Conservation (phyloP, 2,113 vertebrate species). For the Aegotheles bennettii region DNA sequence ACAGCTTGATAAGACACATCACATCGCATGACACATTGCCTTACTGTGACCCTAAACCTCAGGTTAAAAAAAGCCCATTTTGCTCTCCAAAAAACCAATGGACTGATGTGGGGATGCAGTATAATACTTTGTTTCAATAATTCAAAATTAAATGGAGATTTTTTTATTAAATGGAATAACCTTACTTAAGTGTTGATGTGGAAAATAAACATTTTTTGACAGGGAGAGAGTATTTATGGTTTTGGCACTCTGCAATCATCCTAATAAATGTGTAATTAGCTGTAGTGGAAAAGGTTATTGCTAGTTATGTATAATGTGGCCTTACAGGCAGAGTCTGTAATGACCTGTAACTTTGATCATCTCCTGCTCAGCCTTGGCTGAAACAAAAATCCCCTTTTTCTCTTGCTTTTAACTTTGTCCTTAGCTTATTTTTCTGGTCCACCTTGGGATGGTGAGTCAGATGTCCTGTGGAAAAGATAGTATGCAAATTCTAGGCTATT, state of each 20-base stretch:
- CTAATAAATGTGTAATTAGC: neutral
- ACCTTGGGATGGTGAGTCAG: neutral
- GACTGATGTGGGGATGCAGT: neutral
- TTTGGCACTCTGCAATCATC: neutral
- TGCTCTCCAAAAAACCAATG: neutral
- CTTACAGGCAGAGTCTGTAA: neutral
- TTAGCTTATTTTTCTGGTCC: neutral
- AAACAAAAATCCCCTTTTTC: neutral
- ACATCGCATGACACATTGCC: rapidly evolving
- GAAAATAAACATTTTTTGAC: neutral
- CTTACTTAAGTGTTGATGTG: neutral
- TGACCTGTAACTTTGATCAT: neutral
- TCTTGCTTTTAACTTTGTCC: neutral
- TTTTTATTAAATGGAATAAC: neutral
- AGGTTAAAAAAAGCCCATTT: neutral
- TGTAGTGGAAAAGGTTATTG: neutral
- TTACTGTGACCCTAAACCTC: neutral
- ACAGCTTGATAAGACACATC: neutral
- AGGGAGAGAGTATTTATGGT: rapidly evolving
- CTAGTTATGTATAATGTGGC: neutral
- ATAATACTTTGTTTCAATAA: neutral
- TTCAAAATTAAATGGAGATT: neutral
- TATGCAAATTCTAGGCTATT: constrained; percentile 10
- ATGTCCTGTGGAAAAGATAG: neutral
- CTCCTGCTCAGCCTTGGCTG: neutral